Conservation (phyloP, 1,140 invertebrate species). For the Belonocnema kinseyi region DNA sequence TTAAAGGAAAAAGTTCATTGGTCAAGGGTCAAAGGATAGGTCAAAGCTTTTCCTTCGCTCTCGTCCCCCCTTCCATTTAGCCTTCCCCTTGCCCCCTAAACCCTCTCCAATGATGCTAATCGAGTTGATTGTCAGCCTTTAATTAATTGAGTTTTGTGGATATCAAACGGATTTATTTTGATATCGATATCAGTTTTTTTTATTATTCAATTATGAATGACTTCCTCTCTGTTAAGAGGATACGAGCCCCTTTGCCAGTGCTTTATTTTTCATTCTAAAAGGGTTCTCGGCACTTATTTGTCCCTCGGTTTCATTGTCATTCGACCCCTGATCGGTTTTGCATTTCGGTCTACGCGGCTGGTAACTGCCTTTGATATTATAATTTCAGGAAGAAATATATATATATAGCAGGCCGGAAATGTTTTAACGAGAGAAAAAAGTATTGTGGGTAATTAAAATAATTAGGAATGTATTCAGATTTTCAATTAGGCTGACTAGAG, state of each 20-base stretch:
- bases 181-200: slow-evolving; percentile 28
- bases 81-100: not conserved
- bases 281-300: slow-evolving; percentile 29
- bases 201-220: slow-evolving; percentile 30
- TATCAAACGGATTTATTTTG: not conserved
- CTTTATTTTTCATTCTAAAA: slow-evolving; percentile 30
- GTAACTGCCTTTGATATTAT: slow-evolving; percentile 18
- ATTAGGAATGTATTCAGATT: too few species aligned
- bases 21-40: too few species aligned
- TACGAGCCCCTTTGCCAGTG: slow-evolving; percentile 11
- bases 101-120: not conserved
- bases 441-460: not conserved
- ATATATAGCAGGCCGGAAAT: slow-evolving; percentile 10
- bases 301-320: slow-evolving; percentile 29
- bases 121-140: not conserved
- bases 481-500: too few species aligned
- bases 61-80: not conserved
- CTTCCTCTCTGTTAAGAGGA: slow-evolving; percentile 16
- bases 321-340: slow-evolving; percentile 30
- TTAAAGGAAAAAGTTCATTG: too few species aligned
- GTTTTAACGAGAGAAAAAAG: not conserved
- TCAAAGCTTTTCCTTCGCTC: too few species aligned
- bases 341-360: slow-evolving; percentile 18
- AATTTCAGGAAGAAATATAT: not conserved
- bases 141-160: slow-evolving; percentile 15